These are phyloP conservation scores for Parapristionchus giblindavisi DNA, from an alignment of 2,888 invertebrate genomes.

Conservation along the genomic window DNA sequence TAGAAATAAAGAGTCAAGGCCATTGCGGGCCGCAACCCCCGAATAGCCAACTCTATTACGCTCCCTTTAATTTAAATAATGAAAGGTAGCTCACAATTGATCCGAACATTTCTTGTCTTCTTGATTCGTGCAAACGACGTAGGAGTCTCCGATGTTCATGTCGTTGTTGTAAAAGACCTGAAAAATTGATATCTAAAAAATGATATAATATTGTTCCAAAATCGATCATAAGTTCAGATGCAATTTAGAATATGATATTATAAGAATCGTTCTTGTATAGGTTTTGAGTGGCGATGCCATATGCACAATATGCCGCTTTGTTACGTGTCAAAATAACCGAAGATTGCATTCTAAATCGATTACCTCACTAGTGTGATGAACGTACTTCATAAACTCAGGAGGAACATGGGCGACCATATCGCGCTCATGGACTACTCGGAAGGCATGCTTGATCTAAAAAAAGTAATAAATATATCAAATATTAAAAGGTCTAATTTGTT, in stretches of 20 bases:
- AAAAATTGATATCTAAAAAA: background rate
- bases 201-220: too few relatives aligned
- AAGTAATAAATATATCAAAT: background rate
- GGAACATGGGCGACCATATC: conserved; percentile 31
- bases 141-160: conserved; percentile 47
- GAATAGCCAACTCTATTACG: too few relatives aligned
- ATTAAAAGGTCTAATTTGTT: too few relatives aligned
- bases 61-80: background rate
- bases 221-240: too few relatives aligned
- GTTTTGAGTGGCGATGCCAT: too few relatives aligned
- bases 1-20: too few relatives aligned
- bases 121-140: conserved; percentile 46
- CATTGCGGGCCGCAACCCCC: too few relatives aligned
- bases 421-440: conserved; percentile 15
- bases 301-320: too few relatives aligned
- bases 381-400: conserved; percentile 25
- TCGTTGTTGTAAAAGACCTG: conserved; percentile 58
- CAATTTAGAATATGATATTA: too few relatives aligned
- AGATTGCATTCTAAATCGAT: too few relatives aligned
- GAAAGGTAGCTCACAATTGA: conserved; percentile 11
- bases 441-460: background rate
- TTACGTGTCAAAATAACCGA: too few relatives aligned
- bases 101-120: conserved; percentile 48
- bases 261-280: too few relatives aligned
- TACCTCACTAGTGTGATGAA: conserved; percentile 31